phyloP scores from a whole-genome alignment of 1,140 invertebrate genomes.

The Caligus rogercresseyi region DNA sequence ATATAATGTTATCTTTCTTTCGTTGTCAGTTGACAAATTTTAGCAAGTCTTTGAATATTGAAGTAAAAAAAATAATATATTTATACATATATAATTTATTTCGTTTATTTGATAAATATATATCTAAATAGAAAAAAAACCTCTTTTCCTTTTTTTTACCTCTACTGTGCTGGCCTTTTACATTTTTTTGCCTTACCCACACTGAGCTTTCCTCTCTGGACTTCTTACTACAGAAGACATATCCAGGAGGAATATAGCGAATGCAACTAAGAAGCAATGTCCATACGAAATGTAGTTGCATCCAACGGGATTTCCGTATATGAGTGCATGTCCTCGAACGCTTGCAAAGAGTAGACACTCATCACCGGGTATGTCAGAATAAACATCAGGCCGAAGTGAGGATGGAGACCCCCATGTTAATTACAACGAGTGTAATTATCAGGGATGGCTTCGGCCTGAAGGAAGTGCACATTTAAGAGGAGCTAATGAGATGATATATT shows the following conservation, averaged over 20 bases:
- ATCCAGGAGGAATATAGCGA: not conserved
- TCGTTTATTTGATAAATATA: too few relatives aligned
- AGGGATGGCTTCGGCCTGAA: not conserved
- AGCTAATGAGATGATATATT: too few relatives aligned
- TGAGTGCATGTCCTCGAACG: constrained; percentile 14
- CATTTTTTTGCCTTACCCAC: not conserved
- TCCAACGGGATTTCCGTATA: constrained; percentile 15
- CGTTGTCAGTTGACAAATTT: too few relatives aligned
- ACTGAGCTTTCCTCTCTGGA: not conserved
- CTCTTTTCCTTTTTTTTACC: too few relatives aligned
- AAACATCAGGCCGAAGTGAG: constrained; percentile 2
- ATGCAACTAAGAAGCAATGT: constrained; percentile 4
- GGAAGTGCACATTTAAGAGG: not conserved
- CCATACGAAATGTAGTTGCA: constrained; percentile 12
- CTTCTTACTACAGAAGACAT: not conserved
- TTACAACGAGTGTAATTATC: not conserved
- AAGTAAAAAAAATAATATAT: too few relatives aligned
- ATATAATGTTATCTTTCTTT: too few relatives aligned
- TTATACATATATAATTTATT: too few relatives aligned
- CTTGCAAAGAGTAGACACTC: constrained; percentile 10
- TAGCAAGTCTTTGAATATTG: too few relatives aligned
- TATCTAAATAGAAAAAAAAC: too few relatives aligned
- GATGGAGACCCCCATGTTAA: constrained; percentile 24
- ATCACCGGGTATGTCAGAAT: constrained; percentile 12
- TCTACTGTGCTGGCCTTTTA: not conserved